Conservation (phyloP, 1,140 invertebrate genomes). For the Cepaea nemoralis region DNA sequence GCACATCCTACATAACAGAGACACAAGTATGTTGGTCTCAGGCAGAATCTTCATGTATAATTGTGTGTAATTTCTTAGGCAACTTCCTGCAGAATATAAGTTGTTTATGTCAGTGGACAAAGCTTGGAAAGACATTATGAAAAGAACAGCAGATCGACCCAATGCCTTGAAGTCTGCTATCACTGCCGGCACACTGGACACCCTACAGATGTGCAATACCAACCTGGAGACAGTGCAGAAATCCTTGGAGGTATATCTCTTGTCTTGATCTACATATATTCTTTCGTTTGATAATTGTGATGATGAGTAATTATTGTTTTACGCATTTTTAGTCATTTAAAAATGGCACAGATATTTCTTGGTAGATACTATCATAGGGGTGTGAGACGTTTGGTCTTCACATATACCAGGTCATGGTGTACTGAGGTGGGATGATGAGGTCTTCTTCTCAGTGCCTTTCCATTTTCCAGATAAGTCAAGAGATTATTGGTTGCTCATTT, state of each 20-base stretch:
- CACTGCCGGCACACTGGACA: slow-evolving; percentile 69
- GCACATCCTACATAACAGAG: too few relatives aligned
- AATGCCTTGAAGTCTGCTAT: slow-evolving; percentile 71
- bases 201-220: slow-evolving; percentile 63
- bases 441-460: too few relatives aligned
- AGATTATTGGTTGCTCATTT: too few relatives aligned
- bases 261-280: neutral
- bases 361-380: too few relatives aligned
- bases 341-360: too few relatives aligned
- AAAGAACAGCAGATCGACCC: slow-evolving; percentile 68
- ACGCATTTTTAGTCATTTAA: neutral
- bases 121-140: slow-evolving; percentile 88
- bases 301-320: neutral
- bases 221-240: slow-evolving; percentile 71
- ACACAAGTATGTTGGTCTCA: too few relatives aligned
- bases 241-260: slow-evolving; percentile 65
- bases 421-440: too few relatives aligned
- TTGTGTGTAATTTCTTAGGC: slow-evolving; percentile 74
- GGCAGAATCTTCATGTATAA: too few relatives aligned
- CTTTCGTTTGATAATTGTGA: too few relatives aligned
- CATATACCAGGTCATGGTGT: too few relatives aligned
- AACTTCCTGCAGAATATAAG: slow-evolving; percentile 85
- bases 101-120: slow-evolving; percentile 86
- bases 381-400: too few relatives aligned
- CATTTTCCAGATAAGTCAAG: too few relatives aligned